Conservation (phyloP, 2,797 vertebrate genomes). For the Phataginus tetradactyla region DNA sequence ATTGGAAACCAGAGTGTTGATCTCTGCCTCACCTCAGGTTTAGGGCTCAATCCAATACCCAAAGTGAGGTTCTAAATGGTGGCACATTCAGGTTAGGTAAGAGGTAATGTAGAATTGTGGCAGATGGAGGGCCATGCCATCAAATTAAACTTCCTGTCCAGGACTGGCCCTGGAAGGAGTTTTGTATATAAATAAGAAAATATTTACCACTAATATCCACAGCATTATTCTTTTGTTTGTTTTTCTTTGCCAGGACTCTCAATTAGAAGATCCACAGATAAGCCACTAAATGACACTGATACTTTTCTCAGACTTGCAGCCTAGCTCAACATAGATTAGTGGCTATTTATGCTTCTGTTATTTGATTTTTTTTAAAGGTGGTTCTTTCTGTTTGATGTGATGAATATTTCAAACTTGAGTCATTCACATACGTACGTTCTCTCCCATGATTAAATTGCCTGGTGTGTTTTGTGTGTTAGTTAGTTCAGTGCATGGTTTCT, state of each 20-base stretch:
- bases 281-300: background rate
- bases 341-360: background rate
- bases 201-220: background rate
- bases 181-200: background rate
- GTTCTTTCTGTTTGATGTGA: background rate
- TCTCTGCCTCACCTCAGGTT: background rate
- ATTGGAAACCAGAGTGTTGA: background rate
- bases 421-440: background rate
- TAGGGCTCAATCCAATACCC: background rate
- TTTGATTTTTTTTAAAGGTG: slow-evolving; percentile 1
- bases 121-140: background rate
- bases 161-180: background rate
- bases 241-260: background rate
- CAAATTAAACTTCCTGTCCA: background rate
- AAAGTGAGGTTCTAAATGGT: background rate
- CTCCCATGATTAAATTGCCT: background rate
- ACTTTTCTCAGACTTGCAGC: background rate
- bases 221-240: background rate
- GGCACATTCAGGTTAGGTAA: background rate
- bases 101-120: background rate
- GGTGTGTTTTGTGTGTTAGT: background rate
- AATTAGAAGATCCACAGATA: background rate
- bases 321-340: background rate
- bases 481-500: background rate
- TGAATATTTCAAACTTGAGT: background rate